Base-by-base conservation (phyloP, 2,888 invertebrate species). In the Aplocera efformata region DNA sequence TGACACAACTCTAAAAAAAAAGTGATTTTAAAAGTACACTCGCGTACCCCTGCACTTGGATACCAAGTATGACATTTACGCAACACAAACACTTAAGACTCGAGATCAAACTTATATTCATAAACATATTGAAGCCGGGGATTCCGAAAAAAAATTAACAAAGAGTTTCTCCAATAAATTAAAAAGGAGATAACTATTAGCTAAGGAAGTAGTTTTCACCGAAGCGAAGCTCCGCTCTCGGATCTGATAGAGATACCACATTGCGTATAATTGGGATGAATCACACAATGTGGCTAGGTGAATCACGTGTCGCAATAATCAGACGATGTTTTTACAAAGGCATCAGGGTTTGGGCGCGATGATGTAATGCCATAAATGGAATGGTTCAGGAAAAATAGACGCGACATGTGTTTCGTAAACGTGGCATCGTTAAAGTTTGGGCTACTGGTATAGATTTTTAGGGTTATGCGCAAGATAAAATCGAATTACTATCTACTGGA, bases 321-420 rank as follows among this genome's bases (percentile, higher is more conserved):
- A 48, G 54, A 42, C 50, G 36, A 45, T 50, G 48, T 56, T 57
- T 60, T 58, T 53, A 58, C 44, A 49, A 33, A 31, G 36, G 40
- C 37, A 34, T 45, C 43, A 46, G 35, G 35, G 33, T 48, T 31
- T 34, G 27, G 32, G 37, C 32, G 32, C 23, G 44, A 63, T 72
- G 67, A 72, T 64, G 67, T 66, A 69, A 70, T 55, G 23, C 56
- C 55, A 44, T 60, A 63, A 61, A 65, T 58, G 63, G 56, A 32
- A 53, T 48, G 44, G 42, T 51, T 42, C 29, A 49, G 35, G 35
- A 46, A 42, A 39, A 36, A 37, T 30, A 26, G 25, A 32, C 24
- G 42, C 48, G 38, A 51, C 53, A 54, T 51, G 42, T 54, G 54
- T 49, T 51, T 41, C 42, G 38, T 43, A 39, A 46, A 41, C 42